These are phyloP conservation scores for Eriosoma lanigerum DNA, from an alignment of 1,140 invertebrate species.

Conservation along the genomic window DNA sequence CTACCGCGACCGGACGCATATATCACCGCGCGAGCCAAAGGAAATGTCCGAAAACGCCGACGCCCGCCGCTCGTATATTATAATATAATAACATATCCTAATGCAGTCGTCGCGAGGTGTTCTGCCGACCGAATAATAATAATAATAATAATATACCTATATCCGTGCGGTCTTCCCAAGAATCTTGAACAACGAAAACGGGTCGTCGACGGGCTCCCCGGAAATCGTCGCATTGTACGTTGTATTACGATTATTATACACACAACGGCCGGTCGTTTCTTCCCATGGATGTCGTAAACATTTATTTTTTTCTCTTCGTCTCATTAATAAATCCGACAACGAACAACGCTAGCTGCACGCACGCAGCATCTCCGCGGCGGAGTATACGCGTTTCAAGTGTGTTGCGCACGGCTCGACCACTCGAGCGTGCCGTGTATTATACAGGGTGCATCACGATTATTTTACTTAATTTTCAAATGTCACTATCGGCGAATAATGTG, in stretches of 20 bases:
- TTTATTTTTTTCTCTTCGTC: slow-evolving; percentile 30
- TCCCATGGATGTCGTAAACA: slow-evolving; percentile 39
- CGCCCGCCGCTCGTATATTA: not conserved
- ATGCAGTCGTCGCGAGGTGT: too few species aligned
- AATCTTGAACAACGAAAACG: slow-evolving; percentile 19
- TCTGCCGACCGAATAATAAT: too few species aligned
- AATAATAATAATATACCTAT: too few species aligned
- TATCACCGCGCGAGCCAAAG: slow-evolving; percentile 26
- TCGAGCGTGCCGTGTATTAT: too few species aligned
- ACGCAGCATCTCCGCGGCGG: not conserved
- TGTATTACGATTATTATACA: not conserved
- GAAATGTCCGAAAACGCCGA: slow-evolving; percentile 40
- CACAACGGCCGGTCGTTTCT: not conserved
- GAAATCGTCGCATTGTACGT: slow-evolving; percentile 5
- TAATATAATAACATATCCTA: too few species aligned
- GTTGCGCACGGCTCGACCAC: too few species aligned
- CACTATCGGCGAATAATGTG: too few species aligned
- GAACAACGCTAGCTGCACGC: not conserved
- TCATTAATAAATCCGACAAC: slow-evolving; percentile 10
- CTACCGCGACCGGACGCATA: slow-evolving; percentile 22
- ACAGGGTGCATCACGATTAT: too few species aligned
- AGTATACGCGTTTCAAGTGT: too few species aligned
- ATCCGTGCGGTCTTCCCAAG: not conserved
- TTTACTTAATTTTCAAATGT: too few species aligned
- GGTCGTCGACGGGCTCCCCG: slow-evolving; percentile 2